Evolutionary conservation across 2,888 invertebrate species (phyloP).

Genomic region (Drosophila ustulata): DNA sequence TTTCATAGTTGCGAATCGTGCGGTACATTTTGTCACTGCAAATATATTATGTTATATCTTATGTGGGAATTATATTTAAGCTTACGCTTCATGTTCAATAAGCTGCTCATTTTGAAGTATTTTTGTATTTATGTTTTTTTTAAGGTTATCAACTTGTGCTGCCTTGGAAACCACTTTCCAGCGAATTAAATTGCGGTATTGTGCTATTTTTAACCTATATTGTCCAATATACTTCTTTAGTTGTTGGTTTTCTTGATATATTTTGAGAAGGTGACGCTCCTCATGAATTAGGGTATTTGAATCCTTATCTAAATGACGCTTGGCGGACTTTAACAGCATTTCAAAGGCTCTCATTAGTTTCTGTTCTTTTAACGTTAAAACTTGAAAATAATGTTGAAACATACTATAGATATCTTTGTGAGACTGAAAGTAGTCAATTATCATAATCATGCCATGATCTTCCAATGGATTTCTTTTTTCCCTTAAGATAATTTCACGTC

Average conservation of each 20-base stretch:
- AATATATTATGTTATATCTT: background rate
- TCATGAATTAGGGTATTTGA: conserved; percentile 40
- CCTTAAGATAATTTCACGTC: conserved; percentile 46
- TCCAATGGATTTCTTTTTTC: conserved; percentile 44
- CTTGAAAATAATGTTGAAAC: conserved; percentile 28
- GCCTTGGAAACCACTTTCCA: conserved; percentile 22
- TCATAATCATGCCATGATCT: conserved; percentile 56
- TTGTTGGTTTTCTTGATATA: conserved; percentile 43
- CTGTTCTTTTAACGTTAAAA: conserved; percentile 32
- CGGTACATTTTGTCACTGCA: conserved; percentile 68
- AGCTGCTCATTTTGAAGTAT: conserved; percentile 15
- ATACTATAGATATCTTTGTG: conserved; percentile 41
- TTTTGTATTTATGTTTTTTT: conserved; percentile 23
- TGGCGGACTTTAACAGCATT: conserved; percentile 38
- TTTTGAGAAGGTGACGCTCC: conserved; percentile 47
- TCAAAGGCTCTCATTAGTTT: conserved; percentile 49
- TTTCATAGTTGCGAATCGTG: conserved; percentile 56
- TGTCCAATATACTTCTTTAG: conserved; percentile 25
- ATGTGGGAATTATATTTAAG: background rate
- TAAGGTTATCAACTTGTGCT: conserved; percentile 24
- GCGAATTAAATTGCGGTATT: background rate
- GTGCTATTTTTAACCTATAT: conserved; percentile 11
- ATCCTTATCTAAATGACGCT: conserved; percentile 41
- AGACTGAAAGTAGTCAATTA: conserved; percentile 64
- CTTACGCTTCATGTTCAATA: conserved; percentile 52